These are phyloP conservation scores for Chaetura pelagica DNA, from an alignment of 2,113 vertebrate genomes.

Conservation along the genomic window DNA sequence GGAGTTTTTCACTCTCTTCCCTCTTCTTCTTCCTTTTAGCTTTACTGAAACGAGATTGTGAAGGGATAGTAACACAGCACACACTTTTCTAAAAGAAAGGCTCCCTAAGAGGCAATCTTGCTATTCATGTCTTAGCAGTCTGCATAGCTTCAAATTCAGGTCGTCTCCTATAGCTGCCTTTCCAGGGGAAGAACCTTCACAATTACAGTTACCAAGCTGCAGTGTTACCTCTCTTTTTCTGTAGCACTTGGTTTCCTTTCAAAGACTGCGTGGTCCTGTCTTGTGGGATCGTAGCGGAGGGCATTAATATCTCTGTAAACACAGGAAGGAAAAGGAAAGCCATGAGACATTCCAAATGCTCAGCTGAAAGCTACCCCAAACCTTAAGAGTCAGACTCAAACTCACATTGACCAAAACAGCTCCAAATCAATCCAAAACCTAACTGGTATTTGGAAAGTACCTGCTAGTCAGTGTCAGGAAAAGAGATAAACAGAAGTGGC, in stretches of 20 bases:
- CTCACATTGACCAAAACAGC: background rate
- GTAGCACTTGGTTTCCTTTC: slow-evolving; percentile 79
- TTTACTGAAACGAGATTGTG: slow-evolving; percentile 76
- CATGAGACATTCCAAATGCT: background rate
- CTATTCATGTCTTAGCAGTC: background rate
- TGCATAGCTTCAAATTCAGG: background rate
- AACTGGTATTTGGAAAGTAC: background rate
- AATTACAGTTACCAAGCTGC: background rate
- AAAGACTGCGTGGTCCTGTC: slow-evolving; percentile 86
- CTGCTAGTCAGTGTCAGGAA: background rate
- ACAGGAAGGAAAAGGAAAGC: background rate
- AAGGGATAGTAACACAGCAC: background rate
- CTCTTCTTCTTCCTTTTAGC: slow-evolving; percentile 82
- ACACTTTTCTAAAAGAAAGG: background rate
- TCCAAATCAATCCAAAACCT: background rate
- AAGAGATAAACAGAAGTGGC: background rate
- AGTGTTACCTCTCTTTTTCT: slow-evolving; percentile 85
- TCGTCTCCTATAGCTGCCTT: background rate
- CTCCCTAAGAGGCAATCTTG: background rate
- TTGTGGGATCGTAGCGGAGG: slow-evolving; percentile 92
- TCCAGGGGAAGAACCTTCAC: background rate
- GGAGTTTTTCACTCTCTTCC: slow-evolving; percentile 83
- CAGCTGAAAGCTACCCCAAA: background rate
- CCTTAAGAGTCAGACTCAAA: background rate
- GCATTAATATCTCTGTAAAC: slow-evolving; percentile 84